These are phyloP conservation scores for Neomonachus schauinslandi DNA, from an alignment of 2,113 vertebrate genomes.

Conservation along the genomic window DNA sequence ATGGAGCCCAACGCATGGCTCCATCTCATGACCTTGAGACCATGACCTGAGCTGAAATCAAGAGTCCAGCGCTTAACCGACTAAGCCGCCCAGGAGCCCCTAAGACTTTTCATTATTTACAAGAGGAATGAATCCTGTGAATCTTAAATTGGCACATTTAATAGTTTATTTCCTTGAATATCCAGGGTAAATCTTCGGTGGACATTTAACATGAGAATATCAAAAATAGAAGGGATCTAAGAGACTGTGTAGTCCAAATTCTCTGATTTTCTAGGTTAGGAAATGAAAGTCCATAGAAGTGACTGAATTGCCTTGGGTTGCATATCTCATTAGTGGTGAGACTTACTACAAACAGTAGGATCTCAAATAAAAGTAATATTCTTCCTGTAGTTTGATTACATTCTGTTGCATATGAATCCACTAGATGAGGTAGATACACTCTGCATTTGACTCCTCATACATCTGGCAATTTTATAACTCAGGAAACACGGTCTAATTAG, in stretches of 20 bases:
- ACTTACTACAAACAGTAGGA: neutral
- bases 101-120: neutral
- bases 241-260: neutral
- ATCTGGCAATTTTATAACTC: neutral
- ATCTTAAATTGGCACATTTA: neutral
- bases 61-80: neutral
- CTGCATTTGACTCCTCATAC: neutral
- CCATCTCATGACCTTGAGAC: neutral
- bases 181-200: neutral
- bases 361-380: neutral
- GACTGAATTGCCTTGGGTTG: neutral
- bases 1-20: neutral
- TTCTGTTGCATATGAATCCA: neutral
- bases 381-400: neutral
- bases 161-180: slow-evolving; percentile 4
- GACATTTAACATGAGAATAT: neutral
- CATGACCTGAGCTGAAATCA: neutral
- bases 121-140: neutral
- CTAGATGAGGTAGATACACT: neutral
- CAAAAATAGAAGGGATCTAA: neutral
- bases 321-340: neutral
- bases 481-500: neutral
- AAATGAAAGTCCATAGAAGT: neutral
- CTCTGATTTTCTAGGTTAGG: slow-evolving; percentile 15
- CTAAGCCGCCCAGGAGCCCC: neutral